Percentiles rank a stretch among this genome's conserved stretches.
These are phyloP conservation scores for Daboia siamensis DNA, from an alignment of 2,113 vertebrate genomes.

Conservation along the genomic window DNA sequence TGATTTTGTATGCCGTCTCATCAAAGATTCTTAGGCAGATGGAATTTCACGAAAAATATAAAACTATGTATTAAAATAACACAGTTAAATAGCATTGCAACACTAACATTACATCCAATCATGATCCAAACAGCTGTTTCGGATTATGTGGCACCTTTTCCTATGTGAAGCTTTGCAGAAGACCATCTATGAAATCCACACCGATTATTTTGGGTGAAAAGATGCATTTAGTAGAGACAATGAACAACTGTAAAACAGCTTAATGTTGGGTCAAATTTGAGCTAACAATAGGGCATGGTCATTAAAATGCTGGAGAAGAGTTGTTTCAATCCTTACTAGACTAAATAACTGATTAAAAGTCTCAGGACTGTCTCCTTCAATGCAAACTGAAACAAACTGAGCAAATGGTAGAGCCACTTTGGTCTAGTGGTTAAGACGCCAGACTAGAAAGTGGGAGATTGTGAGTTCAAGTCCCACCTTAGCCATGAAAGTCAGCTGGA, in stretches of 20 bases:
- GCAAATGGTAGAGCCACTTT: too few relatives aligned
- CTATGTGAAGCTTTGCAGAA: not conserved
- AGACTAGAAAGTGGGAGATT: too few relatives aligned
- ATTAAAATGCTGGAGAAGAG: not conserved
- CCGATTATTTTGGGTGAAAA: not conserved
- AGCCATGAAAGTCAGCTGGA: too few relatives aligned
- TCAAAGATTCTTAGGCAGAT: not conserved
- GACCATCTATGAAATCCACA: not conserved
- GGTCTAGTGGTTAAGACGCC: too few relatives aligned
- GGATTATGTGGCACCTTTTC: not conserved
- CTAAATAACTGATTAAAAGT: too few relatives aligned
- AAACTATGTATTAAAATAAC: not conserved
- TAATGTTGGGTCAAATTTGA: not conserved
- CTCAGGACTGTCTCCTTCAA: too few relatives aligned
- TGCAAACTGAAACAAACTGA: too few relatives aligned
- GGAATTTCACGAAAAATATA: not conserved
- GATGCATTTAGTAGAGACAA: slow-evolving; percentile 36
- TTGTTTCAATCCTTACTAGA: not conserved
- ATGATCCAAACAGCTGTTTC: not conserved
- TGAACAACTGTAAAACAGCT: slow-evolving; percentile 25
- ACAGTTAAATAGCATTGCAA: not conserved
- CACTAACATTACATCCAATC: not conserved
- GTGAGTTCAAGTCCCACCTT: too few relatives aligned
- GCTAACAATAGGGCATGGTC: not conserved
- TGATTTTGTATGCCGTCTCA: not conserved